Percentiles rank a stretch among this genome's conserved stretches.
Evolutionary conservation across 2,888 invertebrate genomes (phyloP).

Genomic region (Erpobdella octoculata): DNA sequence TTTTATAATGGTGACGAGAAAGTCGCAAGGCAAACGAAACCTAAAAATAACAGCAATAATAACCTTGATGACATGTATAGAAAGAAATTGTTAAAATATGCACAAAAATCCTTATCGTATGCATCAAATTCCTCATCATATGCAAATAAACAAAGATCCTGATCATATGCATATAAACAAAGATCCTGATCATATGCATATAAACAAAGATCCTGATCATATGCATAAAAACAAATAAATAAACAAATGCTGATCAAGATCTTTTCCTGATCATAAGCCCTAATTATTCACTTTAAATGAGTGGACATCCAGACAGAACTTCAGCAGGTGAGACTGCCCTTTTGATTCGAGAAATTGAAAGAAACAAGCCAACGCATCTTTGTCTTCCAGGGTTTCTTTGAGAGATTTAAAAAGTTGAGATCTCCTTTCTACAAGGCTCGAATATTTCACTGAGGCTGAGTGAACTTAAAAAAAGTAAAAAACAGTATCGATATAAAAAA

Average conservation of each 20-base stretch:
- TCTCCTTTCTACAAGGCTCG: neutral
- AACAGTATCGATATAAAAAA: too few species aligned
- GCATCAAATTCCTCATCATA: too few species aligned
- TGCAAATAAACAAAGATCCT: neutral
- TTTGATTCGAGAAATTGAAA: slow-evolving; percentile 76
- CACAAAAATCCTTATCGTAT: too few species aligned
- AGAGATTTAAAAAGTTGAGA: slow-evolving; percentile 57
- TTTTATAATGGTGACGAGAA: too few species aligned
- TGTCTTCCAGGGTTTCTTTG: slow-evolving; percentile 68
- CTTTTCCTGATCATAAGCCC: too few species aligned
- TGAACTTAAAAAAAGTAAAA: too few species aligned
- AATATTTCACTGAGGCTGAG: slow-evolving; percentile 10
- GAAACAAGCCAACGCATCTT: slow-evolving; percentile 72
- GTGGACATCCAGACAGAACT: slow-evolving; percentile 56
- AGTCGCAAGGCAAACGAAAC: too few species aligned
- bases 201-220: neutral
- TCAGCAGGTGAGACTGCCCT: slow-evolving; percentile 53
- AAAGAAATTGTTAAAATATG: too few species aligned
- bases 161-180: neutral
- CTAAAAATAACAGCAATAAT: too few species aligned
- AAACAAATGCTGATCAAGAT: neutral
- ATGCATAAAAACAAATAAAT: neutral
- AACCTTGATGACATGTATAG: too few species aligned
- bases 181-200: too few species aligned
- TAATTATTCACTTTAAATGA: slow-evolving; percentile 50